Conservation (phyloP, 2,888 invertebrate species). For the Drosophila mulleri region DNA sequence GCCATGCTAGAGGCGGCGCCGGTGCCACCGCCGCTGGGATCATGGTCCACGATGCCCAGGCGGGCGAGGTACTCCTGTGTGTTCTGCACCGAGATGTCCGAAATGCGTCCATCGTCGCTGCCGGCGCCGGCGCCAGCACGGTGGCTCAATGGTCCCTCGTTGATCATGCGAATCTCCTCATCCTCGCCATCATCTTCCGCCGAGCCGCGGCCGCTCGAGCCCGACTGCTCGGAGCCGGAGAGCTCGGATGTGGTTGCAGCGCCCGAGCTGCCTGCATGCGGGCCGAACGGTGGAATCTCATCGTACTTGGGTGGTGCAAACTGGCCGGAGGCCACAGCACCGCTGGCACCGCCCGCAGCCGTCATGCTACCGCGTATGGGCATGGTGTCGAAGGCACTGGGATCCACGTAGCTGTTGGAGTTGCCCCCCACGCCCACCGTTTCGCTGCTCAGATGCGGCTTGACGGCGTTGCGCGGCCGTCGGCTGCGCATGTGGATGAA, state of each 20-base stretch:
- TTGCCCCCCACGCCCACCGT: slow-evolving; percentile 88
- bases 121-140: slow-evolving; percentile 76
- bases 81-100: slow-evolving; percentile 96
- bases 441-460: slow-evolving; percentile 91
- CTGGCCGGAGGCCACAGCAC: slow-evolving; percentile 85
- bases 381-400: slow-evolving; percentile 95
- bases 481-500: slow-evolving; percentile 94
- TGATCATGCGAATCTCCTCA: slow-evolving; percentile 98
- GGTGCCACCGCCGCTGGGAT: slow-evolving; percentile 88
- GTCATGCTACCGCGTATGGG: slow-evolving; percentile 89
- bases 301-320: slow-evolving; percentile 96
- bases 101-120: slow-evolving; percentile 90
- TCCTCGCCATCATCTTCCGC: slow-evolving; percentile 98
- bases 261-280: slow-evolving; percentile 91
- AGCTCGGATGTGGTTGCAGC: slow-evolving; percentile 95
- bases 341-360: slow-evolving; percentile 82
- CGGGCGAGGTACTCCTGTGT: slow-evolving; percentile 98
- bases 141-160: slow-evolving; percentile 94
- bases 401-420: slow-evolving; percentile 94
- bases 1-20: slow-evolving; percentile 89
- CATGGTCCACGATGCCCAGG: slow-evolving; percentile 94
- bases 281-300: slow-evolving; percentile 94
- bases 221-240: slow-evolving; percentile 97
- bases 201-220: slow-evolving; percentile 97
- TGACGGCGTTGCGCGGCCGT: slow-evolving; percentile 89